These are phyloP conservation scores for Huso huso DNA, from an alignment of 2,797 vertebrate genomes.

Conservation along the genomic window DNA sequence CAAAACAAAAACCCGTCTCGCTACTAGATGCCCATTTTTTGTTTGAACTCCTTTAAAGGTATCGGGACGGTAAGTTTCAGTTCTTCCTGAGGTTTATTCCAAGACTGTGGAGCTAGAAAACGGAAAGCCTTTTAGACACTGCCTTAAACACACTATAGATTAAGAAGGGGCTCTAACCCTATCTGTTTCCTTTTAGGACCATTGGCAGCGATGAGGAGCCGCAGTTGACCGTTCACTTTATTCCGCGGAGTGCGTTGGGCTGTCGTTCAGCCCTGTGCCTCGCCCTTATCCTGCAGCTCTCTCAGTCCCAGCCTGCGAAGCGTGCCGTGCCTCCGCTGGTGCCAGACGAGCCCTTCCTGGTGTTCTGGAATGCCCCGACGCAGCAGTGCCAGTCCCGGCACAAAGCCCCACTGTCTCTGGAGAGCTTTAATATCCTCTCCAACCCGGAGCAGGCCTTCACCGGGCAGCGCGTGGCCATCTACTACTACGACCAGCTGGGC, in stretches of 20 bases:
- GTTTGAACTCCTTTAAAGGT: too few species aligned
- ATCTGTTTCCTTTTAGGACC: too few species aligned
- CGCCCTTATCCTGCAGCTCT: background rate
- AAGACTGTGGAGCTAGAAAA: too few species aligned
- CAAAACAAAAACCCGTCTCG: too few species aligned
- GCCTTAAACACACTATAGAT: too few species aligned
- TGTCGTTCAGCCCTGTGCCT: background rate
- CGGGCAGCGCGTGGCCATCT: conserved; percentile 27
- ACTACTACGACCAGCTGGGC: conserved; percentile 26
- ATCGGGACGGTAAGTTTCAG: too few species aligned
- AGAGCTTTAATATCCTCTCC: conserved; percentile 19
- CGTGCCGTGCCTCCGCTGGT: conserved; percentile 18
- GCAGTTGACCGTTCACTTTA: too few species aligned
- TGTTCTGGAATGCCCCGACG: conserved; percentile 29
- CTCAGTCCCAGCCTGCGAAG: conserved; percentile 3
- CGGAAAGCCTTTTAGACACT: too few species aligned
- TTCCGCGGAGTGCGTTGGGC: background rate
- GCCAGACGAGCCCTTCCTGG: conserved; percentile 21
- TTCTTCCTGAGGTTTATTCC: too few species aligned
- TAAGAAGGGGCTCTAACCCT: too few species aligned
- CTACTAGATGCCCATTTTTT: too few species aligned
- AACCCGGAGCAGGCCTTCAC: conserved; percentile 25
- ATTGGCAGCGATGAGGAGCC: too few species aligned
- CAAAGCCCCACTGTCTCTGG: conserved; percentile 16
- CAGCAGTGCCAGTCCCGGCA: conserved; percentile 19